Evolutionary conservation across 2,113 vertebrate species (phyloP), one percentile per base, ranked within the genome.

Genomic region (Vulpes vulpes): DNA sequence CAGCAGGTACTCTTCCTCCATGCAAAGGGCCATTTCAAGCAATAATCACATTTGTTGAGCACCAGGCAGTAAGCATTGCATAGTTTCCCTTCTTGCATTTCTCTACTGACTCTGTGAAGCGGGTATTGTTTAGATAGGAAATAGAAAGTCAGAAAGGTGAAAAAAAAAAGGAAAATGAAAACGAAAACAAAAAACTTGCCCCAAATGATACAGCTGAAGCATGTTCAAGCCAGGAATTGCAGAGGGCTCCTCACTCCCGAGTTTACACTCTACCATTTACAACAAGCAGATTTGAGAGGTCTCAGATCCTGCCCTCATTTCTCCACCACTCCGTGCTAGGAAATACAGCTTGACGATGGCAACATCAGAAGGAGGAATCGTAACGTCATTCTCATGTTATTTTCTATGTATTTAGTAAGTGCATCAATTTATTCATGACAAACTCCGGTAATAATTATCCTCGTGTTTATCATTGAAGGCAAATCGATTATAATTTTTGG

Each of bases 311-410:
- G 22, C 4, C 25, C 3, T 3, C 1, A 1, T 15, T 67, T 67
- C 59, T 62, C 69, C 12, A 27, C 4, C 0, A 4, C 16, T 49
- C 60, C 5, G 27, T 11, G 6, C 49, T 22, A 35, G n/a, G 20
- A 15, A 59, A 5, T 8, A 38, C 1, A 43, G 62, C 10, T 11
- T 2, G 7, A 10, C 1, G 3, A 1, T 0, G 30, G 20, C n/a
- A 30, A 12, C 3, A 17, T 35, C 38, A 7, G 19, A 43, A 74
- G 57, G 22, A 32, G 3, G 6, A 43, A 78, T 4, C 20, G 2
- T 11, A 9, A 27, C 0, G 3, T 23, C 35, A 3, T 59, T 38
- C 17, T 65, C 35, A 3, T 6, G 15, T 51, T 20, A 43, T 23
- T 49, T 83, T 57, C 12, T 14, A 3, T 27, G 17, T 60, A 57